A percentile compares a stretch with the other conserved stretches of the same genome.
Evolutionary conservation across 2,797 vertebrate genomes (phyloP).

Genomic region (Lacerta agilis): DNA sequence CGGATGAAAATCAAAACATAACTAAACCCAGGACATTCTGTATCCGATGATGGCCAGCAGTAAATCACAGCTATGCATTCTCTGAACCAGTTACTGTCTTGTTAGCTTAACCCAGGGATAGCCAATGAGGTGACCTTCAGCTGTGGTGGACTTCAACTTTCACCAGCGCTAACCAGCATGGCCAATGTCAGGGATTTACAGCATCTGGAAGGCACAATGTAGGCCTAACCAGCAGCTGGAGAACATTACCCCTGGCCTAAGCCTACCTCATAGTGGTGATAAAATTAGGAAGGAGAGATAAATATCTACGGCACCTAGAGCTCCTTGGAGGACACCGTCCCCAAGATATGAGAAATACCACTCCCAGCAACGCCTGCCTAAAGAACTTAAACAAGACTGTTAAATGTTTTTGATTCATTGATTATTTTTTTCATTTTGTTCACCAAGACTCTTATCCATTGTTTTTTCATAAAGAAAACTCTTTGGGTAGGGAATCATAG

Average conservation of each 20-base stretch:
- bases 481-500: not conserved
- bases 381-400: not conserved
- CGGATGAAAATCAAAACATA: not conserved
- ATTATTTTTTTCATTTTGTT: not conserved
- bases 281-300: too few relatives aligned
- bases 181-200: too few relatives aligned
- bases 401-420: not conserved
- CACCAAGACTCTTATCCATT: not conserved
- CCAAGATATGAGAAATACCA: too few relatives aligned
- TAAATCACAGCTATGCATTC: not conserved
- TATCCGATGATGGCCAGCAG: not conserved
- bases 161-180: too few relatives aligned
- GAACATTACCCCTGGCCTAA: too few relatives aligned
- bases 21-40: not conserved
- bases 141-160: too few relatives aligned
- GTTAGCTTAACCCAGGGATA: not conserved
- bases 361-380: not conserved
- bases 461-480: not conserved
- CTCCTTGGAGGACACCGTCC: too few relatives aligned
- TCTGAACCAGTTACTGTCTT: not conserved
- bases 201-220: too few relatives aligned
- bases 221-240: too few relatives aligned
- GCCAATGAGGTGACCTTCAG: too few relatives aligned
- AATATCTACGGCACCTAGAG: too few relatives aligned
- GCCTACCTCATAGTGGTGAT: too few relatives aligned